A percentile compares a stretch with the other conserved stretches of the same genome.
Evolutionary conservation across 2,888 invertebrate genomes (phyloP).

Genomic region (Diogma glabrata): DNA sequence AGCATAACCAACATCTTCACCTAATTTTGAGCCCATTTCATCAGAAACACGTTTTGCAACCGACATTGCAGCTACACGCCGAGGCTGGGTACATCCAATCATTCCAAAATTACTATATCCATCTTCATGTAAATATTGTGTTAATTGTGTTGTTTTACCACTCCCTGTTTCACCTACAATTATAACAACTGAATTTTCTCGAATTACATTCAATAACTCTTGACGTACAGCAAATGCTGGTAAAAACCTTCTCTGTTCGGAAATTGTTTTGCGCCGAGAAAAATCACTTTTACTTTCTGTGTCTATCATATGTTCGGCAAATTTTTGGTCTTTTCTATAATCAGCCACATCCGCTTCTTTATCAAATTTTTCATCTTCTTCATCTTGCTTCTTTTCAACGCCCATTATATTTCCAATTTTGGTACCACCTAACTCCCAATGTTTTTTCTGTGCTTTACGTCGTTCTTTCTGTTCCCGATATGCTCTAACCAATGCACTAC

Average conservation of each 20-base stretch:
- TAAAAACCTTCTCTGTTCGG: conserved; percentile 79
- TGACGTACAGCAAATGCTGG: conserved; percentile 94
- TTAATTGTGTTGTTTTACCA: conserved; percentile 89
- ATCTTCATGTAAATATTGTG: conserved; percentile 95
- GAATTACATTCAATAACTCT: conserved; percentile 78
- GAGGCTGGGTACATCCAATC: conserved; percentile 97
- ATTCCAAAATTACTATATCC: conserved; percentile 86
- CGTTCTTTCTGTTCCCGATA: conserved; percentile 94
- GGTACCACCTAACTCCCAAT: conserved; percentile 97
- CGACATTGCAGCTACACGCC: conserved; percentile 97
- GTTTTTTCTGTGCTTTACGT: conserved; percentile 94
- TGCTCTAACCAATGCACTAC: conserved; percentile 77
- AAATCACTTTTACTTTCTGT: conserved; percentile 63
- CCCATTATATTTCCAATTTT: conserved; percentile 86
- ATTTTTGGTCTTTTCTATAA: conserved; percentile 89
- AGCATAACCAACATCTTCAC: conserved; percentile 93
- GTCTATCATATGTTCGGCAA: conserved; percentile 83
- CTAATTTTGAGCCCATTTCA: conserved; percentile 83
- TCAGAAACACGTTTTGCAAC: conserved; percentile 98
- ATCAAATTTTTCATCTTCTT: conserved; percentile 52
- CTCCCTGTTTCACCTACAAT: conserved; percentile 62
- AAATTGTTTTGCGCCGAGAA: conserved; percentile 70
- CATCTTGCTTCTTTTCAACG: conserved; percentile 68
- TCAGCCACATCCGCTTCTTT: conserved; percentile 64
- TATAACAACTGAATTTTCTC: conserved; percentile 89